phyloP scores from a whole-genome alignment of 2,113 vertebrate genomes.

The Oncorhynchus gorbuscha region DNA sequence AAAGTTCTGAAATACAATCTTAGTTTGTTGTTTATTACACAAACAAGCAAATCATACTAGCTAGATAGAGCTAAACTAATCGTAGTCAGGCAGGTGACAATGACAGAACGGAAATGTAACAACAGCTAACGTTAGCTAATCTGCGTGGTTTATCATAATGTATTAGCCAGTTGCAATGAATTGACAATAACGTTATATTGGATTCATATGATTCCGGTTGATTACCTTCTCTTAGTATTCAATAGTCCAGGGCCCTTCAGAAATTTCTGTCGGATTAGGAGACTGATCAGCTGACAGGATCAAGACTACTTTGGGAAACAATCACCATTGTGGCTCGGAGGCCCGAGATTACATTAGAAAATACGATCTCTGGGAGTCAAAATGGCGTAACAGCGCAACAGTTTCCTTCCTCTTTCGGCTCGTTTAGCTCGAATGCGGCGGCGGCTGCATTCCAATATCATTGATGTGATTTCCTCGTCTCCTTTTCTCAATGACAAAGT shows the following conservation, averaged over 20 bases:
- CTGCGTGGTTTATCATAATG: too few relatives aligned
- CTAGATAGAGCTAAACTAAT: neutral
- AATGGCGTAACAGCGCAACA: neutral
- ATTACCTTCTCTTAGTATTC: slow-evolving; percentile 37
- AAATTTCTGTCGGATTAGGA: neutral
- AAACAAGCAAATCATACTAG: neutral
- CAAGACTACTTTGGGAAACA: neutral
- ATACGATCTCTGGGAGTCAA: neutral
- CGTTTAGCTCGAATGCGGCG: neutral
- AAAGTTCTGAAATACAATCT: too few relatives aligned
- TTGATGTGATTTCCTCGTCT: neutral
- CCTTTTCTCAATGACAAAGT: neutral
- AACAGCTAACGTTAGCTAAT: slow-evolving; percentile 27
- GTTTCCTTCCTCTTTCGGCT: neutral
- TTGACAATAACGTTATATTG: neutral
- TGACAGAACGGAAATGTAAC: neutral
- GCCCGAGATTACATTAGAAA: neutral
- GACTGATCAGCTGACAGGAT: neutral
- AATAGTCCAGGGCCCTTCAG: slow-evolving; percentile 25
- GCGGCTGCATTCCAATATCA: neutral
- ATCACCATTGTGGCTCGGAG: neutral
- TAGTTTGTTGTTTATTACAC: too few relatives aligned
- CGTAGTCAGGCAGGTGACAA: slow-evolving; percentile 43
- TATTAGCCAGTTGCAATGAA: too few relatives aligned
- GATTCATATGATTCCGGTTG: neutral